Conservation (phyloP, 35 echinoderm and acorn worm genomes). For the Apostichopus parvimensis region DNA sequence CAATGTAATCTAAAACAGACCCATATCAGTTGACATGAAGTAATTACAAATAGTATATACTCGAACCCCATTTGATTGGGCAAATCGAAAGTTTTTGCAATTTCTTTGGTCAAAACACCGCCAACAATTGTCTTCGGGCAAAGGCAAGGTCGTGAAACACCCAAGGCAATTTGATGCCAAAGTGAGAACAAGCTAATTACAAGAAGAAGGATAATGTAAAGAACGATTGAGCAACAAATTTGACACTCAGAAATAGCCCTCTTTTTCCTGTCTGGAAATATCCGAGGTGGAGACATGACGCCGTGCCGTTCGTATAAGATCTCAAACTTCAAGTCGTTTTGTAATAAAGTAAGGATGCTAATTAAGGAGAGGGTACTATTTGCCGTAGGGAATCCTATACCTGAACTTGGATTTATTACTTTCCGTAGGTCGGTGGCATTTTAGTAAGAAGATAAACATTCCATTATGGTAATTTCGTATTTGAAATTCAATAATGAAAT, state of each 20-base stretch:
- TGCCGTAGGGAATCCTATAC: not conserved
- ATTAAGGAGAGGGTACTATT: not conserved
- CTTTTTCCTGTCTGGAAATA: not conserved
- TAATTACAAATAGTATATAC: too few species aligned
- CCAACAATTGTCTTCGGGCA: not conserved
- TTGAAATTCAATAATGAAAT: slow-evolving; percentile 10
- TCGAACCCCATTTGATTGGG: too few species aligned
- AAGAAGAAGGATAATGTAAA: not conserved
- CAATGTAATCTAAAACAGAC: too few species aligned
- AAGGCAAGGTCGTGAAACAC: not conserved
- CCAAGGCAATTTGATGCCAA: not conserved
- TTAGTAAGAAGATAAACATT: slow-evolving; percentile 10
- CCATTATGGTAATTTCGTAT: slow-evolving; percentile 3
- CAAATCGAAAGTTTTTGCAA: too few species aligned
- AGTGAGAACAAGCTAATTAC: not conserved
- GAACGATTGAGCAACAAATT: not conserved
- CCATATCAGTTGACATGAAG: too few species aligned
- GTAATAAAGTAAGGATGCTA: not conserved
- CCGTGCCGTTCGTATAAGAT: too few species aligned
- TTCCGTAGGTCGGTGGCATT: not conserved
- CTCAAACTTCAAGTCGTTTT: not conserved
- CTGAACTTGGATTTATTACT: not conserved
- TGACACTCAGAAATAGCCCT: not conserved
- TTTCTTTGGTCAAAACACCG: too few species aligned
- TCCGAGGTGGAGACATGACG: not conserved